Percentiles rank a stretch among this genome's conserved stretches.
Evolutionary conservation across 2,113 vertebrate genomes (phyloP).

Genomic region (Clinocottus analis): DNA sequence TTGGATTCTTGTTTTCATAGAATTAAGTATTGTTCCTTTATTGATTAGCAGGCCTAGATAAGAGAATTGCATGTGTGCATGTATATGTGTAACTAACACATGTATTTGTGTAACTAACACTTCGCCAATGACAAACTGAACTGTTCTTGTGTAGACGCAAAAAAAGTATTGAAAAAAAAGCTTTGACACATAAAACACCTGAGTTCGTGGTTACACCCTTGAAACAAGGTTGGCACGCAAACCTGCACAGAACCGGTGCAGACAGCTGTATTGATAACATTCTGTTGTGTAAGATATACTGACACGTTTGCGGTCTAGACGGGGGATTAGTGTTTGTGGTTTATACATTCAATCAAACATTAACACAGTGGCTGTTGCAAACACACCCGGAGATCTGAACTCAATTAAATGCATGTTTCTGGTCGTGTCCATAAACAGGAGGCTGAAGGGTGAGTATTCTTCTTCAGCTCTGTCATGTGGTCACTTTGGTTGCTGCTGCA

Average conservation of each 20-base stretch:
- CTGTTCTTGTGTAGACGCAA: background rate
- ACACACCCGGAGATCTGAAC: background rate
- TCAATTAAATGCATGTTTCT: background rate
- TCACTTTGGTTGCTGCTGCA: background rate
- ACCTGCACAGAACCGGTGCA: background rate
- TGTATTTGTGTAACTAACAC: no score
- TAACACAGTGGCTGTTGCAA: background rate
- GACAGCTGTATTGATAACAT: background rate
- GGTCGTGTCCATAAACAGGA: background rate
- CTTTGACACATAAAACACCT: no score
- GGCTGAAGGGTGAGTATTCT: background rate
- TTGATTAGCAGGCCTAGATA: no score
- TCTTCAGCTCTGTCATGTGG: background rate
- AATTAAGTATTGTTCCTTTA: no score
- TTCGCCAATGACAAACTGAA: background rate
- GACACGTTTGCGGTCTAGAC: background rate
- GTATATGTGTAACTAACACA: no score
- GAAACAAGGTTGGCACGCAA: background rate
- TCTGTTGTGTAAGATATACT: background rate
- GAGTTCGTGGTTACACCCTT: background rate
- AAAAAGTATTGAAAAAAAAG: no score
- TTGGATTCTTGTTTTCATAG: background rate
- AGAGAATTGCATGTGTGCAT: background rate
- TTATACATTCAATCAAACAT: background rate
- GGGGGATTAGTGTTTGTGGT: background rate